Conservation (phyloP, 2,888 invertebrate species). For the Liodrosophila aerea region DNA sequence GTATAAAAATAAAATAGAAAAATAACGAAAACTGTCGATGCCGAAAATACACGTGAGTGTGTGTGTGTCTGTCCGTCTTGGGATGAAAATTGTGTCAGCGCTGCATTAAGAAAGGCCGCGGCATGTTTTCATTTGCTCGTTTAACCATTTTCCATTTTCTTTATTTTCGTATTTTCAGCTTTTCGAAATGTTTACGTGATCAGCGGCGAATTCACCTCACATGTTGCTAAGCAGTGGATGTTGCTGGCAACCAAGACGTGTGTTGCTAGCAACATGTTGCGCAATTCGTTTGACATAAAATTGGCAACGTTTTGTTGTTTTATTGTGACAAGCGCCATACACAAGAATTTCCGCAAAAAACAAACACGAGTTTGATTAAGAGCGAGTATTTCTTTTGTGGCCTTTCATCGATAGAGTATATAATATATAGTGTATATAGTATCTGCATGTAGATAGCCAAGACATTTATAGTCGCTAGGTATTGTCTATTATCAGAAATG, state of each 20-base stretch:
- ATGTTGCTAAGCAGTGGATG: conserved; percentile 4
- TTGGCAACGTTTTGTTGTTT: conserved; percentile 47
- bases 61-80: conserved; percentile 23
- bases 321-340: conserved; percentile 58
- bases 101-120: conserved; percentile 61
- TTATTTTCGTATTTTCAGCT: conserved; percentile 5
- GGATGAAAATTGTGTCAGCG: conserved; percentile 67
- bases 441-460: background rate
- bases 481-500: conserved; percentile 33
- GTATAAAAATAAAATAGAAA: conserved; percentile 67
- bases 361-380: conserved; percentile 15
- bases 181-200: conserved; percentile 58
- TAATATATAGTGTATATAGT: conserved; percentile 1
- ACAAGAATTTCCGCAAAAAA: conserved; percentile 52
- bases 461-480: conserved; percentile 11
- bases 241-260: conserved; percentile 1
- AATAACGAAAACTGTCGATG: conserved; percentile 20
- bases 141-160: conserved; percentile 5
- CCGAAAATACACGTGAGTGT: conserved; percentile 43
- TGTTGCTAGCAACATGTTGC: conserved; percentile 18
- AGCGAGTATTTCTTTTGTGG: background rate
- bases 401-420: conserved; percentile 28
- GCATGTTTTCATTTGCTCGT: conserved; percentile 35
- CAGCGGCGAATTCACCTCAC: conserved; percentile 25
- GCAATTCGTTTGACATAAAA: conserved; percentile 53